phyloP scores from a whole-genome alignment of 2,113 vertebrate genomes.

The Indicator maculatus region DNA sequence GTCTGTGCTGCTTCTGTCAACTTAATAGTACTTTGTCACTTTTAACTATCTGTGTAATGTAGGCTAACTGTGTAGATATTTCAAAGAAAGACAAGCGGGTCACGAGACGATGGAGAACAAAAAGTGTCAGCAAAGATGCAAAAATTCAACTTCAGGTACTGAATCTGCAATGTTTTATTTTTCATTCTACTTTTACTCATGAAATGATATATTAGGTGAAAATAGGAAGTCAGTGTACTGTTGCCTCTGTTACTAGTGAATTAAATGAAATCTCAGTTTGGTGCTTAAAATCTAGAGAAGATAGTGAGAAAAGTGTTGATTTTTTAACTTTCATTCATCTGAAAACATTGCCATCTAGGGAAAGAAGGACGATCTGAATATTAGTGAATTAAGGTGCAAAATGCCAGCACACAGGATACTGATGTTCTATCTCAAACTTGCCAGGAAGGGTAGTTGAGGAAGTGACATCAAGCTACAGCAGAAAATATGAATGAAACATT shows the following conservation, averaged over 20 bases:
- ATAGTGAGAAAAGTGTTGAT: neutral
- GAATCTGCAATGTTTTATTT: conserved; percentile 38
- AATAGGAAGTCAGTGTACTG: neutral
- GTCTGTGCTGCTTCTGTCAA: conserved; percentile 69
- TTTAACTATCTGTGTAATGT: conserved; percentile 84
- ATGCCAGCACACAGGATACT: neutral
- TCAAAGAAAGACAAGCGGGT: conserved; percentile 99
- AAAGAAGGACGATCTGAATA: neutral
- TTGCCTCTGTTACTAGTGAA: neutral
- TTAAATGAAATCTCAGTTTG: neutral
- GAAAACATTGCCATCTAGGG: conserved; percentile 35
- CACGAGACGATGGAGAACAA: conserved; percentile 99
- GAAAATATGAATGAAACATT: neutral
- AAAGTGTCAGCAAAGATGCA: conserved; percentile 99
- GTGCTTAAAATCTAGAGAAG: neutral
- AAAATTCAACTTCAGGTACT: conserved; percentile 99
- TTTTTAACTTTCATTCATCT: neutral
- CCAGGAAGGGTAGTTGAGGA: neutral
- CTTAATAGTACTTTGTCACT: conserved; percentile 83
- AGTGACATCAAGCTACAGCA: neutral
- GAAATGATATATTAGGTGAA: neutral
- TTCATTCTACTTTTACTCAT: neutral
- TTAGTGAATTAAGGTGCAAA: neutral
- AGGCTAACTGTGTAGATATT: conserved; percentile 99
- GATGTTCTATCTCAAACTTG: neutral